Evolutionary conservation across 2,113 vertebrate genomes (phyloP).

Genomic region (Nesogale talazaci): DNA sequence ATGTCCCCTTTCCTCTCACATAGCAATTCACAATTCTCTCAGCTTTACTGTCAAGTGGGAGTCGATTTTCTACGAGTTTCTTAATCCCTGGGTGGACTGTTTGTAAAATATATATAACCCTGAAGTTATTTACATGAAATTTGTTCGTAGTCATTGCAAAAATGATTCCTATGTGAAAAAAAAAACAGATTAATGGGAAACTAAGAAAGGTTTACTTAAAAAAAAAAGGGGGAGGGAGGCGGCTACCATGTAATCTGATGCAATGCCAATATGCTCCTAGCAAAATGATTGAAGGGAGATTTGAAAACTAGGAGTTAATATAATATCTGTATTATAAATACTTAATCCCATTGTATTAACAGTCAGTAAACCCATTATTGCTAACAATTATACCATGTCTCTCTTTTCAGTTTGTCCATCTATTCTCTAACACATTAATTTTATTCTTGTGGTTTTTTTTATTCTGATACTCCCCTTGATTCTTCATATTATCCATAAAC

Average conservation of each 20-base stretch:
- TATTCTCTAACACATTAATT: neutral
- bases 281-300: neutral
- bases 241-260: neutral
- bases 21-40: no score
- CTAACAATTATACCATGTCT: neutral
- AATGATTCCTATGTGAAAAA: neutral
- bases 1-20: no score
- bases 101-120: no score
- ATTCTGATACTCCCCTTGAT: neutral
- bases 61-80: no score
- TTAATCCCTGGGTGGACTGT: no score
- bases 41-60: no score
- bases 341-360: neutral
- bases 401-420: neutral
- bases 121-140: no score
- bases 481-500: neutral
- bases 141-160: no score
- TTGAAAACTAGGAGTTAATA: neutral
- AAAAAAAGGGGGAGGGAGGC: no score
- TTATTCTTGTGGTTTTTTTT: neutral
- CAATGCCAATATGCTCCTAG: neutral
- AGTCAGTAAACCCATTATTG: neutral
- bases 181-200: neutral
- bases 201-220: neutral
- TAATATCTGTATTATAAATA: neutral